Percentiles rank a stretch among this genome's conserved stretches.
Evolutionary conservation across 2,888 invertebrate genomes (phyloP).

Genomic region (Ectemnius cavifrons): DNA sequence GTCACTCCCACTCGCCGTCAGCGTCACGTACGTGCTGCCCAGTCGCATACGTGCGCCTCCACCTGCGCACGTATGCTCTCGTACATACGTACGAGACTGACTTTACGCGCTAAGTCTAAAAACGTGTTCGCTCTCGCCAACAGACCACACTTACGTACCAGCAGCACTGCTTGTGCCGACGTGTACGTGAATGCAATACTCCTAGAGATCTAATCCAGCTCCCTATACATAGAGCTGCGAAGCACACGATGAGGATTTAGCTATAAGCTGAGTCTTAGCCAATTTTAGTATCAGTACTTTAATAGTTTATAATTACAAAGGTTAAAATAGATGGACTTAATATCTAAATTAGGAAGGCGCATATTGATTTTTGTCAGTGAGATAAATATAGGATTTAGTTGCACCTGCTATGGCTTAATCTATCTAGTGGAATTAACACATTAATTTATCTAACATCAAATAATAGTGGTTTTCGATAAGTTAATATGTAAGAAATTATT

Average conservation of each 20-base stretch:
- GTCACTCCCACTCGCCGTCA: slow-evolving; percentile 72
- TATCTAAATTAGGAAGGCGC: no score
- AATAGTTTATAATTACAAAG: not conserved
- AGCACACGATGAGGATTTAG: no score
- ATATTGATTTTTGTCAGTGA: no score
- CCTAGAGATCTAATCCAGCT: no score
- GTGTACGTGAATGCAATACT: not conserved
- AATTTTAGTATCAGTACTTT: not conserved
- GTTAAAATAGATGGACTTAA: no score
- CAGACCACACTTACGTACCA: not conserved
- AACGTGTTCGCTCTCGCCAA: slow-evolving; percentile 20
- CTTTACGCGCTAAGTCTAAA: slow-evolving; percentile 16
- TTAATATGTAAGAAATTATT: slow-evolving; percentile 77
- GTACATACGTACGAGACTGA: not conserved
- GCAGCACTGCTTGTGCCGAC: no score
- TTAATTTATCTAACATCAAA: no score
- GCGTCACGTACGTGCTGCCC: slow-evolving; percentile 66
- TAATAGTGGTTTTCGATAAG: no score
- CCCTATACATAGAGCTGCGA: no score
- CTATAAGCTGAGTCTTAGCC: not conserved
- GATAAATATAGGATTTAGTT: not conserved
- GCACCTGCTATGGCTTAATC: not conserved
- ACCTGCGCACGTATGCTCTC: slow-evolving; percentile 33
- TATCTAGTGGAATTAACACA: no score
- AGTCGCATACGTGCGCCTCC: slow-evolving; percentile 43